phyloP scores from a whole-genome alignment of 64 coral and sea anemone genomes.

The Catalaphyllia jardinei region DNA sequence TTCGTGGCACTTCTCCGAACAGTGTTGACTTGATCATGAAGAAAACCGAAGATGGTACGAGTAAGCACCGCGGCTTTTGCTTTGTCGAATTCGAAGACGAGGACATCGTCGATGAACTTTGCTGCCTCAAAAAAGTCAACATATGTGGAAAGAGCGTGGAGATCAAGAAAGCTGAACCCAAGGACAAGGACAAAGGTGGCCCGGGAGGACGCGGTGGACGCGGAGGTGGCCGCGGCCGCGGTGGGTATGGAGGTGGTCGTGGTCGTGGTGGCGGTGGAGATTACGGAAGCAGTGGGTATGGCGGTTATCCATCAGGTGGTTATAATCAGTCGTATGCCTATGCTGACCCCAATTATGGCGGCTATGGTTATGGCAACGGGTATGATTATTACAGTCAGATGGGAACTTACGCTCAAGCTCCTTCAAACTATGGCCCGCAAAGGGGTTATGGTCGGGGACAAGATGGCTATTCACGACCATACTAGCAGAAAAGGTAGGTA shows the following conservation, averaged over 20 bases:
- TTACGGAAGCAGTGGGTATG: constrained; percentile 13
- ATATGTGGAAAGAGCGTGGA: constrained; percentile 80
- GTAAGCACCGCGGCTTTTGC: constrained; percentile 73
- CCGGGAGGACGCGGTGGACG: constrained; percentile 47
- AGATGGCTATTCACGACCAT: constrained; percentile 51
- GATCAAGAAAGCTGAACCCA: constrained; percentile 92
- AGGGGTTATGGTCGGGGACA: constrained; percentile 41
- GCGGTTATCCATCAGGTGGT: constrained; percentile 12
- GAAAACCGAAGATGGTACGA: constrained; percentile 35
- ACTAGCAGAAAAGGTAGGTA: constrained; percentile 51
- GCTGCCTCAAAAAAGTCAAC: constrained; percentile 78
- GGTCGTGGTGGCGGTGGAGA: constrained; percentile 25
- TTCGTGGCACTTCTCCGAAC: constrained; percentile 26
- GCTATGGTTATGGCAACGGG: neutral
- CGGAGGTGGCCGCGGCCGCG: constrained; percentile 44
- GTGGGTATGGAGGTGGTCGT: constrained; percentile 26
- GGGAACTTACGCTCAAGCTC: constrained; percentile 65
- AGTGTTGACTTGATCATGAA: constrained; percentile 75
- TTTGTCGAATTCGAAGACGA: constrained; percentile 85
- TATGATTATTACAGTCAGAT: constrained; percentile 27
- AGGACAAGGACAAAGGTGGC: constrained; percentile 38
- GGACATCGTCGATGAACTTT: constrained; percentile 83
- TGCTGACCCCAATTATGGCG: constrained; percentile 2
- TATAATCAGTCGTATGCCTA: constrained; percentile 16
- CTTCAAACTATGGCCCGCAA: constrained; percentile 64